Evolutionary conservation across 2,797 vertebrate genomes (phyloP).

Genomic region (Pyrocephalus nanus): DNA sequence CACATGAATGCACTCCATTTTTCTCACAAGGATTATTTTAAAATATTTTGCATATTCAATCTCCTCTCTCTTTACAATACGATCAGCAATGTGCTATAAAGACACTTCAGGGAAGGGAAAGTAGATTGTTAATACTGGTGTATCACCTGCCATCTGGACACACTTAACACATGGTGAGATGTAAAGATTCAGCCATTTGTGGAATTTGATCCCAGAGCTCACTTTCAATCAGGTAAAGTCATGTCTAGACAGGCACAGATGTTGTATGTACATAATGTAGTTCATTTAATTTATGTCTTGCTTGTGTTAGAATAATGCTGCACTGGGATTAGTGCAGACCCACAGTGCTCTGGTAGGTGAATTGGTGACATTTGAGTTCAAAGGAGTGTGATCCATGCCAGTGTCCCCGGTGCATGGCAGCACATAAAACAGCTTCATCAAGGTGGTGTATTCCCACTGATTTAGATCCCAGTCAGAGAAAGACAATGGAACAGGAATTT

Average conservation of each 20-base stretch:
- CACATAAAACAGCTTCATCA: neutral
- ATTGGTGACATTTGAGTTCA: constrained; percentile 18
- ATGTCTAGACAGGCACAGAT: constrained; percentile 58
- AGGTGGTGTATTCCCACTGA: neutral
- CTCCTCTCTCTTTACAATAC: neutral
- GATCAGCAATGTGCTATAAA: constrained; percentile 2
- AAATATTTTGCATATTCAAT: constrained; percentile 32
- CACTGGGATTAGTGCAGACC: neutral
- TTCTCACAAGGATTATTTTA: constrained; percentile 2
- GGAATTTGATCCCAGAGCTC: constrained; percentile 50
- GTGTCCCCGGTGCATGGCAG: neutral
- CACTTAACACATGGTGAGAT: constrained; percentile 55
- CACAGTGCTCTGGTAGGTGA: neutral
- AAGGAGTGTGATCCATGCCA: neutral
- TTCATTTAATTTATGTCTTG: constrained; percentile 34
- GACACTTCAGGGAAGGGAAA: constrained; percentile 37
- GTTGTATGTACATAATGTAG: constrained; percentile 38
- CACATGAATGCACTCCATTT: neutral
- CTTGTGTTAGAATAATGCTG: neutral
- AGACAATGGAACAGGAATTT: neutral
- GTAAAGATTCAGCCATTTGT: constrained; percentile 49
- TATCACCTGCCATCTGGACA: constrained; percentile 62
- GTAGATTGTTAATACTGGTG: constrained; percentile 21
- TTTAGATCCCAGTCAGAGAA: neutral
- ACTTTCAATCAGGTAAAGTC: constrained; percentile 52